Percentiles rank a stretch among this genome's conserved stretches.
Evolutionary conservation across 2,888 invertebrate genomes (phyloP).

Genomic region (Synergus itoensis): DNA sequence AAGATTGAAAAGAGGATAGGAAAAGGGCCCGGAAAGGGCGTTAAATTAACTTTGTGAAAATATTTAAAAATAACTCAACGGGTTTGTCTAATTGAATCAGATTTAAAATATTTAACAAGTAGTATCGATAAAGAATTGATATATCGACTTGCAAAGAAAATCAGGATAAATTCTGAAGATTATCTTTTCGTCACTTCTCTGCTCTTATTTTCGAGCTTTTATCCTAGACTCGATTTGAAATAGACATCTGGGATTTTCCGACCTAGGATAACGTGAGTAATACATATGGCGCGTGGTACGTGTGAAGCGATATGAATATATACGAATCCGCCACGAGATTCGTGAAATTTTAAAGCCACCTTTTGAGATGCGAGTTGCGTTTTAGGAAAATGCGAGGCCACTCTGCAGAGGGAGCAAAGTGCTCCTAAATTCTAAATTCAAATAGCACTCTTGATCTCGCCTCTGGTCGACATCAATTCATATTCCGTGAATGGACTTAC

Average conservation of each 20-base stretch:
- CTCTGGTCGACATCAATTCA: slow-evolving; percentile 1
- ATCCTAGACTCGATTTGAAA: background rate
- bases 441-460: slow-evolving; percentile 7
- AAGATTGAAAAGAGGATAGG: no score
- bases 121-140: no score
- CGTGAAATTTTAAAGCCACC: slow-evolving; percentile 39
- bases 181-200: background rate
- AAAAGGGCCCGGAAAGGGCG: no score
- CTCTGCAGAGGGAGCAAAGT: background rate
- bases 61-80: no score
- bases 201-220: background rate
- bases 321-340: slow-evolving; percentile 20
- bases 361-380: slow-evolving; percentile 26
- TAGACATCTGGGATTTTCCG: slow-evolving; percentile 12
- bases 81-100: no score
- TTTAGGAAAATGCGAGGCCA: slow-evolving; percentile 34
- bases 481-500: background rate
- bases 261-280: background rate
- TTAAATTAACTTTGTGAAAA: no score
- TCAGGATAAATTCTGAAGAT: background rate
- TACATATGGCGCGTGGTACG: slow-evolving; percentile 20
- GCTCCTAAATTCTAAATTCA: slow-evolving; percentile 28
- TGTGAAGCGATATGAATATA: slow-evolving; percentile 29
- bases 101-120: no score
- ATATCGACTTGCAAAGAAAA: background rate